Evolutionary conservation across 2,113 vertebrate genomes (phyloP), one percentile per base, ranked within the genome.

Genomic region (Diadophis punctatus): DNA sequence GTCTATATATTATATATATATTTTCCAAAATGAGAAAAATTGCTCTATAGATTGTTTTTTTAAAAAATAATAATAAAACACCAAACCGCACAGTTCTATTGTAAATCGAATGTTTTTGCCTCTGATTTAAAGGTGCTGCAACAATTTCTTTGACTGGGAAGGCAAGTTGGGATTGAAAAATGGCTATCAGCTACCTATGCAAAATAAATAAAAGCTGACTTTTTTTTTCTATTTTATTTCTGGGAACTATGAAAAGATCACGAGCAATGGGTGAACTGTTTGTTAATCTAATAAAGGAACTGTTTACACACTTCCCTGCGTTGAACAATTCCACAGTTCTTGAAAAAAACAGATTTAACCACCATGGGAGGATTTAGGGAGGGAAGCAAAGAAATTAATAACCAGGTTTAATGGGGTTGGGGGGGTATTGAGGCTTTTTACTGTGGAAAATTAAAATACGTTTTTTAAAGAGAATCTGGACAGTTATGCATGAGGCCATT

Each of bases 391-490:
- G 94, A 96, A 91, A 91, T 95, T 97, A 95, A 97, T 94, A 92
- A 93, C 95, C 94, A 96, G 95, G 93, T 96, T 96, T 96, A 93
- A 96, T 95, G 96, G 96, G 34, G 46, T n/a, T 7, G 2, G 8
- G 68, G 60, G 14, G n/a, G 16, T 80, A 3, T 43, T 80, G 18
- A 43, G 34, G 96, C 96, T 97, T 96, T 97, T 97, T 96, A 96
- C 96, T 97, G 96, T 97, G 97, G 96, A 96, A 97, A 98, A 98
- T 98, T 98, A 98, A 97, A 96, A n/a, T 12, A 8, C 8, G 4
- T 53, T 9, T 96, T 95, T 56, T 58, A 8, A 97, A 96, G 96
- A 96, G 95, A 91, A 92, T 94, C 22, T 87, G 93, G 95, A 92
- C 90, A 94, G 94, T 95, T 94, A 94, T 97, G 96, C 90, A 95